Percentiles rank a stretch among this genome's conserved stretches.
phyloP scores from a whole-genome alignment of 2,113 vertebrate species.

The Petromus typicus region DNA sequence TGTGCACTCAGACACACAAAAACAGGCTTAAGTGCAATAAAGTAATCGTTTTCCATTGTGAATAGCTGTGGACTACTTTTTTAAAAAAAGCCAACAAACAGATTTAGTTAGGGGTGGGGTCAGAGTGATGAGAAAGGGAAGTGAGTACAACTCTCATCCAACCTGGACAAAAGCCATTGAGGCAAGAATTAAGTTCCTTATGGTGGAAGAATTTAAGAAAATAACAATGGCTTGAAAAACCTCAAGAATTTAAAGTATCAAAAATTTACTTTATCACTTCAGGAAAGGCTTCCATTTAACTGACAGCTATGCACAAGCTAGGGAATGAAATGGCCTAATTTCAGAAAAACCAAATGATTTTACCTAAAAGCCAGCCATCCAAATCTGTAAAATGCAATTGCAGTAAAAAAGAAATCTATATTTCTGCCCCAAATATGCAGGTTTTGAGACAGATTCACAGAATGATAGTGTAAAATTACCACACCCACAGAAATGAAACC shows the following conservation, averaged over 20 bases:
- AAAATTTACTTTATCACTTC: slow-evolving; percentile 55
- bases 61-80: slow-evolving; percentile 41
- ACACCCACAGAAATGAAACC: slow-evolving; percentile 47
- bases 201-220: slow-evolving; percentile 22
- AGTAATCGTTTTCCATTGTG: slow-evolving; percentile 46
- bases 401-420: slow-evolving; percentile 50
- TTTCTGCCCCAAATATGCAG: slow-evolving; percentile 9
- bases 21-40: slow-evolving; percentile 33
- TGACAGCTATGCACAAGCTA: slow-evolving; percentile 32
- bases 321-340: slow-evolving; percentile 54
- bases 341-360: slow-evolving; percentile 65
- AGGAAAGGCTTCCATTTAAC: slow-evolving; percentile 46
- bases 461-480: slow-evolving; percentile 22
- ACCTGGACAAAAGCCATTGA: slow-evolving; percentile 16
- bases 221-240: slow-evolving; percentile 46
- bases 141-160: background rate
- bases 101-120: background rate
- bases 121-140: background rate
- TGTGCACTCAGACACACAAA: slow-evolving; percentile 11
- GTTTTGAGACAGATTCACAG: slow-evolving; percentile 43
- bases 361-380: slow-evolving; percentile 45
- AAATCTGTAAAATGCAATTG: slow-evolving; percentile 58
- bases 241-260: slow-evolving; percentile 49
- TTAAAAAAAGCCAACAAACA: slow-evolving; percentile 22
- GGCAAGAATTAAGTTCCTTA: background rate